These are phyloP conservation scores for Amphibalanus amphitrite DNA, from an alignment of 1,140 invertebrate genomes.

Conservation along the genomic window DNA sequence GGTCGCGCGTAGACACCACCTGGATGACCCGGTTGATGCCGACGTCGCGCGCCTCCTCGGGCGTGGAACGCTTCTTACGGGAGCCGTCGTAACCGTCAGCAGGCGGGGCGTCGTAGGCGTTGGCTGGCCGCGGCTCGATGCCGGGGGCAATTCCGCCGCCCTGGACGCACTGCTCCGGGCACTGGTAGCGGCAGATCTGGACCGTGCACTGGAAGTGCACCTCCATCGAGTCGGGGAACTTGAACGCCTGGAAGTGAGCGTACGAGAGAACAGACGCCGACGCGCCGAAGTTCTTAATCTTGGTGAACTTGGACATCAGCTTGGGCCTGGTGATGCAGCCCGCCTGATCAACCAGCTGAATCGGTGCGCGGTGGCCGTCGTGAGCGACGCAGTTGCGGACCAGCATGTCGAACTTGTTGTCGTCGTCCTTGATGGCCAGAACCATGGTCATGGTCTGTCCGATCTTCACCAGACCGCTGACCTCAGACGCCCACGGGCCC, in stretches of 20 bases:
- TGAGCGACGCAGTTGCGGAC: constrained; percentile 86
- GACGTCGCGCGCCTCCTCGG: constrained; percentile 50
- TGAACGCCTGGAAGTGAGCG: constrained; percentile 81
- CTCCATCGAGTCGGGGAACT: constrained; percentile 91
- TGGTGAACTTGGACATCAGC: constrained; percentile 81
- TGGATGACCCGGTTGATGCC: constrained; percentile 57
- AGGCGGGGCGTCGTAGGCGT: constrained; percentile 27
- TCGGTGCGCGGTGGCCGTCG: constrained; percentile 83
- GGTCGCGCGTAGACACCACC: constrained; percentile 67
- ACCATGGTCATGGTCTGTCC: constrained; percentile 97
- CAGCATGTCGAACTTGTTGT: constrained; percentile 89
- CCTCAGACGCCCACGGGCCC: constrained; percentile 87
- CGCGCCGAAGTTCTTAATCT: constrained; percentile 87
- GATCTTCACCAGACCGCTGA: constrained; percentile 83
- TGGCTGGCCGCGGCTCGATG: constrained; percentile 26
- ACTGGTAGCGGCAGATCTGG: constrained; percentile 81
- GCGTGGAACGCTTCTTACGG: constrained; percentile 27
- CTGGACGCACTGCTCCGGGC: constrained; percentile 71
- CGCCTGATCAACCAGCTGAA: constrained; percentile 79
- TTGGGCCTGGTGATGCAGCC: constrained; percentile 82
- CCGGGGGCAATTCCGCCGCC: constrained; percentile 30
- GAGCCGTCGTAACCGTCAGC: constrained; percentile 33
- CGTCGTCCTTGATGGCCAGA: constrained; percentile 84
- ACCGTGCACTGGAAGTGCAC: constrained; percentile 92
- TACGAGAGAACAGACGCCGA: constrained; percentile 79